Base-by-base conservation (phyloP, 1,140 invertebrate species). In the Macrostomum lignano region DNA sequence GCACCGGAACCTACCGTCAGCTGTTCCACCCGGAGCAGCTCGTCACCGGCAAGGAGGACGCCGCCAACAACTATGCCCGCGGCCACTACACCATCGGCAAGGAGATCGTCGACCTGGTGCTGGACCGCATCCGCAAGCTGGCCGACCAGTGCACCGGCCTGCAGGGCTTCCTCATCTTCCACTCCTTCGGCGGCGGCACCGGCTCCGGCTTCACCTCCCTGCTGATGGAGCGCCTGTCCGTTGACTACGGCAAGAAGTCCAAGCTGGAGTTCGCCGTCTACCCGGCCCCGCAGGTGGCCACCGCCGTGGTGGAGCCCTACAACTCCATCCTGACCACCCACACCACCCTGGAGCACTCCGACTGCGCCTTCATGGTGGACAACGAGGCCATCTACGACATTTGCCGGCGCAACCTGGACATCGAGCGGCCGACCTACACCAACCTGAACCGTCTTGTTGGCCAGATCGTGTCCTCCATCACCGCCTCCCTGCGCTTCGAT, bases 1-100 rank as follows among this genome's bases (percentile, higher is more conserved):
- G 46, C 21, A 49, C 43, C 6, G 48, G 48, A 2, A 25, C 25
- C 11, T 53, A 47, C 28, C 11, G 38, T 22, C 25, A 47, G 22
- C 31, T 54, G 15, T 50, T 48, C 37, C 44, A 54, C 31, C 51
- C 51, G 10, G 51, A 54, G 36, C 40, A 45, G 35, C 34, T 58
- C 17, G 39, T 47, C 25, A 50, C 46, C 23, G 67, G 67, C 3
- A 69, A 68, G 45, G 74, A 78, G 55, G 74, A 78, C 49, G 73
- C 73, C 21, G 38, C 38, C 25, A 65, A 66, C 43, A 65, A 65
- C 40, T 65, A 65, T 41, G 63, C 63, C 30, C 46, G 63, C 28
- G 63, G 64, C 14, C 58, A 62, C 40, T 67, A 67, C 46, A 67
- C 64, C 11, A 61, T 61, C 44, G 69, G 68, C 3, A 65, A 66